A percentile compares a stretch with the other conserved stretches of the same genome.
phyloP scores from a whole-genome alignment of 1,140 invertebrate genomes.

The Anagrus nilaparvatae region DNA sequence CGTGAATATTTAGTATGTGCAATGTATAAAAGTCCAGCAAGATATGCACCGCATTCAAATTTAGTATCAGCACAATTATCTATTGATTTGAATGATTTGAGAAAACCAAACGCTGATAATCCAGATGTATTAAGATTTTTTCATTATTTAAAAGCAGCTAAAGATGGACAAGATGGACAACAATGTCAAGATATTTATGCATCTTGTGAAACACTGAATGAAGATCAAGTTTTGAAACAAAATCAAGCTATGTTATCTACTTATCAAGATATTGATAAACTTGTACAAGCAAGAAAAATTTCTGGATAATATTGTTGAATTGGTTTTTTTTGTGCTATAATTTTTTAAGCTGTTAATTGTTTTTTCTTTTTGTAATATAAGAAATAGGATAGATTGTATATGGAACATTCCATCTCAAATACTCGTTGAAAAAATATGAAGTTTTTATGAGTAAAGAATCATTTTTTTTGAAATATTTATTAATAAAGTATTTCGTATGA shows the following conservation, averaged over 20 bases:
- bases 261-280: constrained; percentile 75
- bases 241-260: constrained; percentile 74
- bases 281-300: constrained; percentile 65
- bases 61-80: constrained; percentile 77
- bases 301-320: no score
- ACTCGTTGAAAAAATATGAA: no score
- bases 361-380: no score
- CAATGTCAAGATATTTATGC: constrained; percentile 49
- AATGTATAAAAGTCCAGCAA: constrained; percentile 76
- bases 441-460: not conserved
- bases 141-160: constrained; percentile 78
- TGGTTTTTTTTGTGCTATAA: not conserved
- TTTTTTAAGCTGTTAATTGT: not conserved
- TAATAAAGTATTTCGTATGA: no score
- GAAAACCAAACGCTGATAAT: constrained; percentile 71
- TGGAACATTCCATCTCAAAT: no score
- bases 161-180: constrained; percentile 69
- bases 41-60: constrained; percentile 77
- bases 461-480: no score
- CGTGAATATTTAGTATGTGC: constrained; percentile 72
- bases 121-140: constrained; percentile 77
- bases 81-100: constrained; percentile 71
- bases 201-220: constrained; percentile 43
- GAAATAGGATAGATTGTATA: no score
- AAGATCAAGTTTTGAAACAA: constrained; percentile 44